Conservation (phyloP, 1,140 invertebrate genomes). For the Euschistus heros region DNA sequence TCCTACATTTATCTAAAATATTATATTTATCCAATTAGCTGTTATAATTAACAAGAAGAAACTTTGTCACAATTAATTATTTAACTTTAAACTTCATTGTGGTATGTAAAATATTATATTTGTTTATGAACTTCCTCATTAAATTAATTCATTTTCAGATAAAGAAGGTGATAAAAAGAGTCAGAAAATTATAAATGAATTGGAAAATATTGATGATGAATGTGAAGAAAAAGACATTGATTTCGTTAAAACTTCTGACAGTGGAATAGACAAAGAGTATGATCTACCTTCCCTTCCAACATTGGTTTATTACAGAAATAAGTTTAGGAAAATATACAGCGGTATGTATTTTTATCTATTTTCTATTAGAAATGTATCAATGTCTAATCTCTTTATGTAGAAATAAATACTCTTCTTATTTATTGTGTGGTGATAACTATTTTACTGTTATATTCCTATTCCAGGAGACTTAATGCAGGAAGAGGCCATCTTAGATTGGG, state of each 20-base stretch:
- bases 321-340: slow-evolving; percentile 77
- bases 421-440: not conserved
- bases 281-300: slow-evolving; percentile 71
- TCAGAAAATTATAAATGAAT: slow-evolving; percentile 74
- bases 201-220: slow-evolving; percentile 91
- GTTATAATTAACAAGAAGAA: too few species aligned
- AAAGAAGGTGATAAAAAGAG: slow-evolving; percentile 82
- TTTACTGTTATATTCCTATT: slow-evolving; percentile 4
- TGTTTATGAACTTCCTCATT: too few species aligned
- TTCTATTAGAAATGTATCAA: not conserved
- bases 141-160: slow-evolving; percentile 42
- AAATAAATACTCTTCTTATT: not conserved
- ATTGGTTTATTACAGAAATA: slow-evolving; percentile 79
- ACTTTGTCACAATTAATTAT: too few species aligned
- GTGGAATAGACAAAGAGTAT: slow-evolving; percentile 78
- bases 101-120: too few species aligned
- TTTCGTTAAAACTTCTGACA: slow-evolving; percentile 87
- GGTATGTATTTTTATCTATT: slow-evolving; percentile 32
- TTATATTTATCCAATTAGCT: too few species aligned
- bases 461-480: slow-evolving; percentile 80
- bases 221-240: slow-evolving; percentile 86
- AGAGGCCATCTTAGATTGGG: slow-evolving; percentile 81
- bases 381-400: too few species aligned
- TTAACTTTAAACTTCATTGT: too few species aligned
- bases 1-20: too few species aligned